Conservation (phyloP, 2,888 invertebrate genomes). For the Brassicogethes aeneus region DNA sequence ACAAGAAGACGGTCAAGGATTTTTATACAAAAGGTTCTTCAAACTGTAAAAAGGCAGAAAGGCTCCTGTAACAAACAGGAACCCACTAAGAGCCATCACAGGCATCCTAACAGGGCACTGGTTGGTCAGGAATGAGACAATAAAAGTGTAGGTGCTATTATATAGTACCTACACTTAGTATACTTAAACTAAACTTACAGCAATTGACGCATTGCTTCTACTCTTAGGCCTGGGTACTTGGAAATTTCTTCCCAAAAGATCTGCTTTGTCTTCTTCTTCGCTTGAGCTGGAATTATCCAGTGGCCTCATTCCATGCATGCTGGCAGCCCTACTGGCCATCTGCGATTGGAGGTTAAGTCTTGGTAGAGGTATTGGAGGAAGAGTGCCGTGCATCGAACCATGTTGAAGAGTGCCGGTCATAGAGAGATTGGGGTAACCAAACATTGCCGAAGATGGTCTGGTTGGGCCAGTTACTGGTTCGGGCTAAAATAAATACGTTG, state of each 20-base stretch:
- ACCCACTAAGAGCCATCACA: too few relatives aligned
- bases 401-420: constrained; percentile 42
- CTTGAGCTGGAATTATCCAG: constrained; percentile 50
- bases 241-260: constrained; percentile 61
- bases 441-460: constrained; percentile 74
- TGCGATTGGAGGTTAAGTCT: constrained; percentile 45
- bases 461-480: constrained; percentile 62
- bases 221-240: constrained; percentile 79
- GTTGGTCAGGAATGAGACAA: too few relatives aligned
- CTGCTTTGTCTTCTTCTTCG: constrained; percentile 65
- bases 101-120: too few relatives aligned
- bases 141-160: too few relatives aligned
- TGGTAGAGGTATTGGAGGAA: constrained; percentile 63
- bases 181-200: constrained; percentile 49
- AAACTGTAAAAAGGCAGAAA: too few relatives aligned
- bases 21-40: too few relatives aligned
- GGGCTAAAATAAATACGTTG: constrained; percentile 45
- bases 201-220: constrained; percentile 57
- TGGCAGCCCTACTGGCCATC: constrained; percentile 30
- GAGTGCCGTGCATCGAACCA: constrained; percentile 43
- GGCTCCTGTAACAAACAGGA: too few relatives aligned
- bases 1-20: too few relatives aligned
- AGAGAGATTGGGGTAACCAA: constrained; percentile 61
- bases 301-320: constrained; percentile 37
- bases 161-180: too few relatives aligned